Percentiles rank a stretch among this genome's conserved stretches.
phyloP scores from a whole-genome alignment of 1,140 invertebrate species.

The Neodiprion pinetum region DNA sequence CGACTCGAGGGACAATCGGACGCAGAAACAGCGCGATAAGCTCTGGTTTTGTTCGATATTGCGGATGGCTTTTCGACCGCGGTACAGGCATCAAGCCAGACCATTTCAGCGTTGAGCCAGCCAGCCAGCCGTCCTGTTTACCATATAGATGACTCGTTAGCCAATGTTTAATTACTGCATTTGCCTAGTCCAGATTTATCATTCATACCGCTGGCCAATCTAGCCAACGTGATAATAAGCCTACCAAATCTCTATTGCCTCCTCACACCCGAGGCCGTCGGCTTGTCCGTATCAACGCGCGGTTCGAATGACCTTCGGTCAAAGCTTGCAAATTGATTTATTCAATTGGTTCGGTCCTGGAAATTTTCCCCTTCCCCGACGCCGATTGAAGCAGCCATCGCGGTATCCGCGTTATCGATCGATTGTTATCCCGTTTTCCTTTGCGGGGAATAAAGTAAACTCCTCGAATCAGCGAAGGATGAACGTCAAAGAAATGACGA shows the following conservation, averaged over 20 bases:
- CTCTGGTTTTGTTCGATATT: not conserved
- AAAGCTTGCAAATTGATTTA: not conserved
- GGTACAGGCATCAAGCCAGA: not conserved
- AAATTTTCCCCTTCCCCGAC: not conserved
- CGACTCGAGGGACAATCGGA: not conserved
- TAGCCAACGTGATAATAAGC: constrained; percentile 37
- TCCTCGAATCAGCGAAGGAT: too few relatives aligned
- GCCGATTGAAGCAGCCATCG: too few relatives aligned
- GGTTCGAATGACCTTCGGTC: not conserved
- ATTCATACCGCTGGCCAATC: constrained; percentile 43
- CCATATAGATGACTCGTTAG: constrained; percentile 54
- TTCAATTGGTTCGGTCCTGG: not conserved
- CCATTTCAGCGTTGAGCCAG: not conserved
- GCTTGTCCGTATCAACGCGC: not conserved
- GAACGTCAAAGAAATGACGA: too few relatives aligned
- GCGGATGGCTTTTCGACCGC: not conserved
- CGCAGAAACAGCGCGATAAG: not conserved
- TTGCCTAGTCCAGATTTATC: constrained; percentile 44
- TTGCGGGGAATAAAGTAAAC: too few relatives aligned
- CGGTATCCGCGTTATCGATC: too few relatives aligned
- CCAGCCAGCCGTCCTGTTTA: constrained; percentile 42
- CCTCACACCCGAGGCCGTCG: not conserved
- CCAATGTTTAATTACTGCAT: constrained; percentile 33
- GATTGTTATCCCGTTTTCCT: too few relatives aligned
- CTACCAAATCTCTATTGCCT: constrained; percentile 9